Conservation (phyloP, 2,888 invertebrate genomes). For the Microplitis manilae region DNA sequence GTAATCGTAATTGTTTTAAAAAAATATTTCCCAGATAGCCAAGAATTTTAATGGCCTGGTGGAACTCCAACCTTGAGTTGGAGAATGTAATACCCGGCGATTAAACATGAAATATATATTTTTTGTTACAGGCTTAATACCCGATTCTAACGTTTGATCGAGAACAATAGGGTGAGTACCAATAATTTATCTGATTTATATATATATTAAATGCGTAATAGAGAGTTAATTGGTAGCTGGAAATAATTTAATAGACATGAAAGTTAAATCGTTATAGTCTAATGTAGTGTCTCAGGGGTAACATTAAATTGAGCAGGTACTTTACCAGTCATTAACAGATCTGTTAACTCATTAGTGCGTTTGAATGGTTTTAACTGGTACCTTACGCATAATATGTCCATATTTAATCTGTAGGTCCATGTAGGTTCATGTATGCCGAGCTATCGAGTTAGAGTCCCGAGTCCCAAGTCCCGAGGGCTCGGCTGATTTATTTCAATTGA, state of each 20-base stretch:
- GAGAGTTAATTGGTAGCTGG: constrained; percentile 10
- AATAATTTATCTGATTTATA: background rate
- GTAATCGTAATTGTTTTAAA: background rate
- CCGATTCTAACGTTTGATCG: background rate
- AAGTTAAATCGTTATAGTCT: background rate
- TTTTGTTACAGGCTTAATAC: background rate
- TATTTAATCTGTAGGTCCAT: background rate
- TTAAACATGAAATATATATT: background rate
- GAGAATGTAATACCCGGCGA: background rate
- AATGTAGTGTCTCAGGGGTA: background rate
- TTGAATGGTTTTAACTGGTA: background rate
- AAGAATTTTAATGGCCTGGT: background rate
- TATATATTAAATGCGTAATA: background rate
- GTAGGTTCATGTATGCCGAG: background rate
- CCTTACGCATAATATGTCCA: background rate
- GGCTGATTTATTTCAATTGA: background rate
- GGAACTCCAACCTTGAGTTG: background rate
- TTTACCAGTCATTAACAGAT: constrained; percentile 27
- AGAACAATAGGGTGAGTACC: background rate
- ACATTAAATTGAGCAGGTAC: constrained; percentile 14
- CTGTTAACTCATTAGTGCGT: constrained; percentile 11
- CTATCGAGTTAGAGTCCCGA: background rate
- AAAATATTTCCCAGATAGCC: background rate
- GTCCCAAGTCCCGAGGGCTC: background rate
- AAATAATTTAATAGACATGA: constrained; percentile 13